A percentile compares a stretch with the other conserved stretches of the same genome.
These are phyloP conservation scores for Buathra laborator DNA, from an alignment of 2,888 invertebrate species.

Conservation along the genomic window DNA sequence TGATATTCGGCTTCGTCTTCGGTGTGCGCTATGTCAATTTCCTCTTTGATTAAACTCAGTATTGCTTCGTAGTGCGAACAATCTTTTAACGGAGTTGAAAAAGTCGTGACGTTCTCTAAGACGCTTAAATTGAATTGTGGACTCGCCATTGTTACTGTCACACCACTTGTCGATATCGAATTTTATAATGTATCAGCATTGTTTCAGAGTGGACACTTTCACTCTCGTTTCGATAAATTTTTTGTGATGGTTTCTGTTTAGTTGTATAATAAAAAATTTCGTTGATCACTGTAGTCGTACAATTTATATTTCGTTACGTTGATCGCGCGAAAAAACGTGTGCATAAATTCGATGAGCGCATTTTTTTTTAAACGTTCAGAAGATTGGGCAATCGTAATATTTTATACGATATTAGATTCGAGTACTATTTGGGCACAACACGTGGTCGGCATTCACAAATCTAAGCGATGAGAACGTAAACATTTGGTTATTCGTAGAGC, in stretches of 20 bases:
- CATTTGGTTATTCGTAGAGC: background rate
- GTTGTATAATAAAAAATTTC: background rate
- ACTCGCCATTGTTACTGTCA: background rate
- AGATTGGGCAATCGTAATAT: background rate
- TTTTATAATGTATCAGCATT: background rate
- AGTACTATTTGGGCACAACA: background rate
- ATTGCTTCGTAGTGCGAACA: conserved; percentile 38
- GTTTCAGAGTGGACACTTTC: background rate
- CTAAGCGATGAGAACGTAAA: conserved; percentile 8
- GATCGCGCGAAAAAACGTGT: too few species aligned
- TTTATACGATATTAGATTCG: background rate
- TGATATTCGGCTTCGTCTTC: conserved; percentile 48
- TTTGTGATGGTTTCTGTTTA: background rate
- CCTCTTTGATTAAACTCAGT: conserved; percentile 52
- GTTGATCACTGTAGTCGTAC: background rate
- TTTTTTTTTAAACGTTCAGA: background rate
- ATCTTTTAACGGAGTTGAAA: conserved; percentile 41
- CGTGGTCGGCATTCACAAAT: conserved; percentile 7
- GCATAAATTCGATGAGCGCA: background rate
- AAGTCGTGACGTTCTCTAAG: conserved; percentile 45
- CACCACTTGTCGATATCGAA: background rate
- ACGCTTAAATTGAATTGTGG: conserved; percentile 59
- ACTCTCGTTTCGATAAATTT: background rate
- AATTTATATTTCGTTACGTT: background rate
- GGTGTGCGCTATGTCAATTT: conserved; percentile 49